Conservation (phyloP, 2,113 vertebrate genomes). For the Tichodroma muraria region DNA sequence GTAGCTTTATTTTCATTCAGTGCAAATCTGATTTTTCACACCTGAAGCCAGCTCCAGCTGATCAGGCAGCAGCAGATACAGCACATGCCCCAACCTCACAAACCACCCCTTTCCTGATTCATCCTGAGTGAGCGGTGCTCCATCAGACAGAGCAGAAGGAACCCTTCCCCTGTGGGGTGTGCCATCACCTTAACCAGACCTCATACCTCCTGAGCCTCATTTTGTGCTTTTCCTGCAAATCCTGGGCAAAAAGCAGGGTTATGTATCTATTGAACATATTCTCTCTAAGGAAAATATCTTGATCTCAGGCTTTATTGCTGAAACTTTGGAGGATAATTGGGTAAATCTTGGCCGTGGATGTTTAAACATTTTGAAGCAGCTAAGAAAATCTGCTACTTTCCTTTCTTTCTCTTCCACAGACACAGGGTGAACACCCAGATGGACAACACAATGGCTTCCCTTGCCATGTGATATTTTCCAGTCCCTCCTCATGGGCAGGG, state of each 20-base stretch:
- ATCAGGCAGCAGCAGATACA: neutral
- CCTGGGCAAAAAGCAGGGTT: neutral
- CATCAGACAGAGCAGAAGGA: neutral
- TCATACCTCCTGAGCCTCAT: neutral
- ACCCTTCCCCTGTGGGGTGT: neutral
- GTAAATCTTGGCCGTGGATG: neutral
- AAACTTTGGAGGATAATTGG: neutral
- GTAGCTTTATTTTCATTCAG: neutral
- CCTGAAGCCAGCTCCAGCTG: neutral
- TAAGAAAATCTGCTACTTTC: neutral
- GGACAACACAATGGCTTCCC: neutral
- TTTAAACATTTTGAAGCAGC: neutral
- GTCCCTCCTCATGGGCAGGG: neutral
- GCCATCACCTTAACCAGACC: neutral
- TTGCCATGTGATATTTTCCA: neutral
- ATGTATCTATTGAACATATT: neutral
- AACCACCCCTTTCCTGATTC: neutral
- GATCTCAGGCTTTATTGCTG: neutral
- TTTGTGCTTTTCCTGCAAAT: neutral
- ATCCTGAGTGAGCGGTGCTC: neutral
- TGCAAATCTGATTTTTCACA: neutral
- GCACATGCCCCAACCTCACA: neutral
- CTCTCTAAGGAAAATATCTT: neutral
- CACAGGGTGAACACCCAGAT: neutral
- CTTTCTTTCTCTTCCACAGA: neutral